Evolutionary conservation across 2,113 vertebrate genomes (phyloP), one percentile per base, ranked within the genome.

Genomic region (Tetraodon nigroviridis): DNA sequence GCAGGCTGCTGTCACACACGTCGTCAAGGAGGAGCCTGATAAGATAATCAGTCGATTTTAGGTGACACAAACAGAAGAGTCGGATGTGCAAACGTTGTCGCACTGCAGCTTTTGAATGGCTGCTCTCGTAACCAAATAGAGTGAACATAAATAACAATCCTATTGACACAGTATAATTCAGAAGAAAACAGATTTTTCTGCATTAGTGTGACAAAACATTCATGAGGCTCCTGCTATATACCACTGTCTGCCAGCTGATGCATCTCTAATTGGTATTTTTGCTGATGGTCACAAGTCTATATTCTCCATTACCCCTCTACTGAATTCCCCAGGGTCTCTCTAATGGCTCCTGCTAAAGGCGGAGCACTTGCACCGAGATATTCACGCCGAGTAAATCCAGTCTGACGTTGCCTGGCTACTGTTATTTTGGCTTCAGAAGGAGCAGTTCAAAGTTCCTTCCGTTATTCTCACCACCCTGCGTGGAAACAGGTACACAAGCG

Each of bases 181-280:
- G 32, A 37, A 3, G 32, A 37, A 37, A 37, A 11, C 32, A 11
- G 32, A 37, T 37, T 37, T 37, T 37, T 11, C 32, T 37, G 32
- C 32, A 37, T 37, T 37, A 37, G 32, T 37, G 32, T 50, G 37
- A 76, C 21, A 58, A 54, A 27, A 65, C 60, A 62, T 61, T 56
- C 58, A 72, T 65, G 67, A 65, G 62, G 55, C 37, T 71, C 47
- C 48, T 29, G 44, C 68, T 77, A 64, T 75, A 58, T 58, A 75
- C 69, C 44, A 8, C 77, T 20, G 51, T 46, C 67, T 72, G 62
- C 58, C 75, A 46, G 47, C 81, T 86, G 85, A 88, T 88, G 88
- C 81, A 81, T 84, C 82, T 82, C 80, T 81, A 86, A 89, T 88
- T 90, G 84, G 80, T 64, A 78, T 83, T 84, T 88, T 82, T 85